Base-by-base conservation (phyloP, 2,888 invertebrate species). In the Netelia fuscicornis region DNA sequence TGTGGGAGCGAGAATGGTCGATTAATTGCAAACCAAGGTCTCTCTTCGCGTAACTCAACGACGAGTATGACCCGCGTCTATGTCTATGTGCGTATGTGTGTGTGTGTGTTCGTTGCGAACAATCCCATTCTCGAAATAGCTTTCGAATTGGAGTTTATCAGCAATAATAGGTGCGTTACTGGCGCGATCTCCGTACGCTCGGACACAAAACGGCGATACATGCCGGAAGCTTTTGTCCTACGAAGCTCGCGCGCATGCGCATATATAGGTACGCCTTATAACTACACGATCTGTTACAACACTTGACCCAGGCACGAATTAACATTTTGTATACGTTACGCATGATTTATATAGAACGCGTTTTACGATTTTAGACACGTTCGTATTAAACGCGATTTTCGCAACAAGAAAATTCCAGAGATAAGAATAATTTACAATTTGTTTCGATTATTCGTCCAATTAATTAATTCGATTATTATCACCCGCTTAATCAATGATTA, bases 11-110 rank as follows among this genome's bases (percentile, higher is more conserved):
- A 65, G 72, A 77, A 84, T 74, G 68, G 62, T 56, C 72, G 84
- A 81, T 84, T 84, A 84, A 81, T 84, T 81, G 77, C 68, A 68
- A 74, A 5, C 72, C 81, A 84, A 84, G 84, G 81, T 84, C 84
- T 72, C 67, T 62, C 58, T 83, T 30, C 30, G 30, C 77, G 77
- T 54, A 64, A 44, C 70, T 54, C 78, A 75, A 70, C 83, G 58
- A 60, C 60, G 65, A 80, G 58, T 78, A 30, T 30, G 75, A 52
- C 71, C 79, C 58, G 23, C 8, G 80, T 84, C 5, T 30, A 0
- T 25, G 25, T 25, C 17, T 17, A 25, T 25, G 25, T 25, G 25
- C 5, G 30, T 30, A 0, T 3, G 5, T 30, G 30, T 30, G 30
- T 3, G 3, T 30, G 5, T 30, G 30, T 30, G 30, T 30, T 30